phyloP scores from a whole-genome alignment of 2,113 vertebrate species.

The Hymenochirus boettgeri region DNA sequence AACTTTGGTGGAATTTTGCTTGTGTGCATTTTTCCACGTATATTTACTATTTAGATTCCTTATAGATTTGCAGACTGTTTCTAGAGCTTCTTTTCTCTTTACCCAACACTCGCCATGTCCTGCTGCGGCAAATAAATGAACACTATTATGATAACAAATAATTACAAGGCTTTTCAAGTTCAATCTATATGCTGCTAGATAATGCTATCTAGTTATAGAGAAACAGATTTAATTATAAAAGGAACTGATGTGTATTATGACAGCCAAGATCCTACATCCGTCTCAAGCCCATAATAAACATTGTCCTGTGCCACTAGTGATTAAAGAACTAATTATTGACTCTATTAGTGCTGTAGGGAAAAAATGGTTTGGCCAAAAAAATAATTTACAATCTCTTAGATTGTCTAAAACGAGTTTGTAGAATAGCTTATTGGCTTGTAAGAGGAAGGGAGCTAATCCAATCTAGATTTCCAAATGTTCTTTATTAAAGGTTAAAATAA shows the following conservation, averaged over 20 bases:
- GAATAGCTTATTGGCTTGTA: background rate
- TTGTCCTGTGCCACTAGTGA: background rate
- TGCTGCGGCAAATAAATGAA: no score
- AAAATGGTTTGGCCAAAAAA: background rate
- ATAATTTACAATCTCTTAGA: background rate
- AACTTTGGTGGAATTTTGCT: no score
- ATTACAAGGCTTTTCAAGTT: background rate
- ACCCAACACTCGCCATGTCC: no score
- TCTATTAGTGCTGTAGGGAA: background rate
- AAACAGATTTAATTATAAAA: background rate
- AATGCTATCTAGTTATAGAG: background rate
- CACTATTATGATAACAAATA: background rate
- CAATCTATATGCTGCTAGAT: background rate
- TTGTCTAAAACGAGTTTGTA: background rate
- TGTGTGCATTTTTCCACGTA: no score
- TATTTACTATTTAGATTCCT: no score
- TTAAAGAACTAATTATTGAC: slow-evolving; percentile 5
- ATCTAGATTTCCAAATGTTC: background rate
- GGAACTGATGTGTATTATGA: slow-evolving; percentile 1
- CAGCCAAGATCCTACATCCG: background rate
- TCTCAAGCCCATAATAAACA: background rate
- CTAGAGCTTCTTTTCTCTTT: no score
- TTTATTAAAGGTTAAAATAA: background rate
- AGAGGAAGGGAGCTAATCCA: background rate
- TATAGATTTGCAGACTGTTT: no score